Percentiles rank a stretch among this genome's conserved stretches.
These are phyloP conservation scores for Drosophila rufa DNA, from an alignment of 1,140 invertebrate species.

Conservation along the genomic window DNA sequence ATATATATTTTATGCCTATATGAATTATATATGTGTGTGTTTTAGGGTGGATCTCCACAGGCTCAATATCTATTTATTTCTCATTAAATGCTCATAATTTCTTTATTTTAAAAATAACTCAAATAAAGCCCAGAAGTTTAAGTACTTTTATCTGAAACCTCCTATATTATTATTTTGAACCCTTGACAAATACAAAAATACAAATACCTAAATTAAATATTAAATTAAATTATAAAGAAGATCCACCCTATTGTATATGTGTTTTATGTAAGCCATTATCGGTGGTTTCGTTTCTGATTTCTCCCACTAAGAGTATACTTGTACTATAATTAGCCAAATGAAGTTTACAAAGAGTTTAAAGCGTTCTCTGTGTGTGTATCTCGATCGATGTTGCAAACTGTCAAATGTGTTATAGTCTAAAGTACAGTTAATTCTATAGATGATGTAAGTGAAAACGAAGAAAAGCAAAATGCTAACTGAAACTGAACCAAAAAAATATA, in stretches of 20 bases:
- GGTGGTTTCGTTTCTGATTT: conserved; percentile 1
- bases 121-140: too few relatives aligned
- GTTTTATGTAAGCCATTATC: conserved; percentile 1
- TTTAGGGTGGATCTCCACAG: conserved; percentile 19
- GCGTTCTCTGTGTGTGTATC: conserved; percentile 29
- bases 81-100: not conserved
- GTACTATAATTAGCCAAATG: conserved; percentile 16
- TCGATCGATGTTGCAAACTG: conserved; percentile 63
- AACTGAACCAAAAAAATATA: conserved; percentile 28
- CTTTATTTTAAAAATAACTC: too few relatives aligned
- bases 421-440: conserved; percentile 32
- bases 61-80: not conserved
- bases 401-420: conserved; percentile 74
- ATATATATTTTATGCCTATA: conserved; percentile 32
- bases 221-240: conserved; percentile 8
- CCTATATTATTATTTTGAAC: too few relatives aligned
- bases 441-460: conserved; percentile 14
- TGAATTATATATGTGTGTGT: conserved; percentile 24
- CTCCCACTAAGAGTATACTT: not conserved
- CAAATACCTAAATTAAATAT: too few relatives aligned
- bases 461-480: conserved; percentile 2
- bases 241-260: conserved; percentile 28
- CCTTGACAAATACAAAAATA: too few relatives aligned
- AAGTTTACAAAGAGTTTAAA: conserved; percentile 18
- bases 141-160: too few relatives aligned